phyloP scores from a whole-genome alignment of 1,140 invertebrate species.

The Papilio machaon region DNA sequence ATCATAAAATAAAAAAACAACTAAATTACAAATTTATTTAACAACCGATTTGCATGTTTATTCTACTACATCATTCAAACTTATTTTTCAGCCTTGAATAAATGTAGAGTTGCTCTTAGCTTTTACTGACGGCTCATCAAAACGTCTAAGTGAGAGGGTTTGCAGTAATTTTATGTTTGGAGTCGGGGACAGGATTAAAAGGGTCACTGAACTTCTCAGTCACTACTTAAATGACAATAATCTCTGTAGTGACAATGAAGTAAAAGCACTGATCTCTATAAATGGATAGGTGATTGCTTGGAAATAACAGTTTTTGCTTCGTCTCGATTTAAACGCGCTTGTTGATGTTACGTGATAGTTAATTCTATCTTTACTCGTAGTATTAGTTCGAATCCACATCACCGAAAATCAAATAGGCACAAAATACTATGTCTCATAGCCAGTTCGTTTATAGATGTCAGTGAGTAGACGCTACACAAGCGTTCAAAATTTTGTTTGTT shows the following conservation, averaged over 20 bases:
- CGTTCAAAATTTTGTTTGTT: no score
- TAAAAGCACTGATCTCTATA: background rate
- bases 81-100: constrained; percentile 23
- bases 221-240: constrained; percentile 4
- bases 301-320: no score
- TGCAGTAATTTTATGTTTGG: background rate
- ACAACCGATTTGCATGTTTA: constrained; percentile 7
- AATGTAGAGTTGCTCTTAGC: background rate
- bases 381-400: no score
- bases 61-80: background rate
- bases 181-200: constrained; percentile 16
- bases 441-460: no score
- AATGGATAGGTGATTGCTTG: no score
- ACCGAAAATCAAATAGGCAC: no score
- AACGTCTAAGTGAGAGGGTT: constrained; percentile 12
- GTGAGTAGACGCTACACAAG: no score
- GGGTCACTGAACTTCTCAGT: background rate
- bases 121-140: constrained; percentile 13
- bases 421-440: no score
- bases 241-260: background rate
- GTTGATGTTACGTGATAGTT: no score
- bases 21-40: constrained; percentile 5
- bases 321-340: no score
- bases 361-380: no score
- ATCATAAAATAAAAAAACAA: background rate